These are phyloP conservation scores for Cyphomyrus plagiostoma DNA, from an alignment of 2,113 vertebrate genomes.

Conservation along the genomic window DNA sequence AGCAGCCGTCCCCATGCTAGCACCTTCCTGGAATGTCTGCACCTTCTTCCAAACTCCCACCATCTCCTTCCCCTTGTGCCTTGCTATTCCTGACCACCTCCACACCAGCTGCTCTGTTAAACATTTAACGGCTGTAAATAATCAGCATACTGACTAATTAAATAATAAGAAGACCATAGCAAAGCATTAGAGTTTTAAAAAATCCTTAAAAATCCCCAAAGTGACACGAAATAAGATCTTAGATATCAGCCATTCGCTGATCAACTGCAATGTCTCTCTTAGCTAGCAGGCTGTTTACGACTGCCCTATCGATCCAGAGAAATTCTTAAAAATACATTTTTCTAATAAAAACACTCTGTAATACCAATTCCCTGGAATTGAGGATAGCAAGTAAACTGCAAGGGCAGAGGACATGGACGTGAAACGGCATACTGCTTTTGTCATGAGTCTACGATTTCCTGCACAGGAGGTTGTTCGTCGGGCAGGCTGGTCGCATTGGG, in stretches of 20 bases:
- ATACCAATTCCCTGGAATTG: not conserved
- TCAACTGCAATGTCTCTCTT: not conserved
- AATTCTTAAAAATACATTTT: slow-evolving; percentile 30
- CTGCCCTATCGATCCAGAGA: slow-evolving; percentile 22
- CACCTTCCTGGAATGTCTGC: not conserved
- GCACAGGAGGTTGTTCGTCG: slow-evolving; percentile 64
- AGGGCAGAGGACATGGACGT: not conserved
- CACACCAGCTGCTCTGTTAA: not conserved
- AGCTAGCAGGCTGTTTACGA: not conserved
- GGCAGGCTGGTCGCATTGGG: slow-evolving; percentile 58
- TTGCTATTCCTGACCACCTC: not conserved
- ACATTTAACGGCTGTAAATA: not conserved
- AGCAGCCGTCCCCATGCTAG: not conserved
- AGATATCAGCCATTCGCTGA: not conserved
- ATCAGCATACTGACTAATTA: not conserved
- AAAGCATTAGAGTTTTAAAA: slow-evolving; percentile 9
- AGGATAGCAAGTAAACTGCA: not conserved
- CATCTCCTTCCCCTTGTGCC: not conserved
- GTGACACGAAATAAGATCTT: slow-evolving; percentile 1
- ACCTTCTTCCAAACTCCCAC: not conserved
- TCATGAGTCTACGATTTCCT: slow-evolving; percentile 74
- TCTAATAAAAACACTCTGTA: slow-evolving; percentile 14
- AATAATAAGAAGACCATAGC: not conserved
- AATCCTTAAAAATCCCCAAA: not conserved
- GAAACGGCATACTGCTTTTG: slow-evolving; percentile 16